Percentiles rank a stretch among this genome's conserved stretches.
phyloP scores from a whole-genome alignment of 2,888 invertebrate species.

The Merodon equestris region DNA sequence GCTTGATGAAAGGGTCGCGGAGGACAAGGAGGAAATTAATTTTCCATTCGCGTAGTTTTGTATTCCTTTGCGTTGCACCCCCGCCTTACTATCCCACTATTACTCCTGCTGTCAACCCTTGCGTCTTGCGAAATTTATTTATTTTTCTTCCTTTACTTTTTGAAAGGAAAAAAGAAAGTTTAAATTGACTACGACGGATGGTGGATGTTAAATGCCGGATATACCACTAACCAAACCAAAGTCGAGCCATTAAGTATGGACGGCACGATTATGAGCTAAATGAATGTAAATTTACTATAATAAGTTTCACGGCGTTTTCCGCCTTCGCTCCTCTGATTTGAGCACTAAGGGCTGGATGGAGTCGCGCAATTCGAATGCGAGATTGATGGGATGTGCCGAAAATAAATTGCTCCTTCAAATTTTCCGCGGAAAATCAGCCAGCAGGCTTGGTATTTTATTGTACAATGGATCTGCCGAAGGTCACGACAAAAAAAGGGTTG shows the following conservation, averaged over 20 bases:
- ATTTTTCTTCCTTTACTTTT: too few species aligned
- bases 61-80: constrained; percentile 9
- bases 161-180: constrained; percentile 17
- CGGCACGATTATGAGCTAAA: constrained; percentile 58
- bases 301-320: constrained; percentile 17
- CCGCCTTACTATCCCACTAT: too few species aligned
- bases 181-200: constrained; percentile 47
- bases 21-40: constrained; percentile 34
- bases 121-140: constrained; percentile 37
- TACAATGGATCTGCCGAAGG: not conserved
- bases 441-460: not conserved
- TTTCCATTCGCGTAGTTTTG: constrained; percentile 58
- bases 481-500: constrained; percentile 26
- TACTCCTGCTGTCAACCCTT: constrained; percentile 28
- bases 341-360: not conserved
- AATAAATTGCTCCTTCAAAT: constrained; percentile 42
- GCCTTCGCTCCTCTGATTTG: constrained; percentile 16
- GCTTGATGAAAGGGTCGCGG: constrained; percentile 22
- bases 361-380: constrained; percentile 46
- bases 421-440: not conserved
- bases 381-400: constrained; percentile 49
- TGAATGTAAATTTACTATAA: constrained; percentile 50
- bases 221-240: constrained; percentile 5
- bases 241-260: constrained; percentile 49
- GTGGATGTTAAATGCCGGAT: too few species aligned